These are phyloP conservation scores for Pionites leucogaster DNA, from an alignment of 2,113 vertebrate genomes.

Conservation along the genomic window DNA sequence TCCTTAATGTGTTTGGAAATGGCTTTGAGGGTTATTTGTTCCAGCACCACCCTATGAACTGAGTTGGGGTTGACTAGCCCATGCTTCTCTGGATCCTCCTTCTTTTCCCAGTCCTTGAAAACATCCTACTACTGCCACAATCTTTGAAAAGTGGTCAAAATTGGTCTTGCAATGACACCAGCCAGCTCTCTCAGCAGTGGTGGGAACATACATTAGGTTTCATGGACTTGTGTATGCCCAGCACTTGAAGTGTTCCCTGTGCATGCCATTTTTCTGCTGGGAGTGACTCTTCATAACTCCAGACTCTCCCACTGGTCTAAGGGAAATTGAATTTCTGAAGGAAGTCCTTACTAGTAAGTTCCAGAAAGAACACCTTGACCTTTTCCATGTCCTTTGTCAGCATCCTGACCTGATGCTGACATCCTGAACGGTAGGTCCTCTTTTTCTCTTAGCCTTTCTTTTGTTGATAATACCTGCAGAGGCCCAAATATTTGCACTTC, in stretches of 20 bases:
- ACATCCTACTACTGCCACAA: rapidly evolving
- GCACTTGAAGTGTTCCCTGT: background rate
- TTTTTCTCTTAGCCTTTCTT: background rate
- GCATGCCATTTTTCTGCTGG: background rate
- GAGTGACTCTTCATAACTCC: background rate
- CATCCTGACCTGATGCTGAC: background rate
- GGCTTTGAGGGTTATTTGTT: background rate
- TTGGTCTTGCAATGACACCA: background rate
- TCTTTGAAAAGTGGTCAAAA: background rate
- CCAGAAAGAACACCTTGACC: background rate
- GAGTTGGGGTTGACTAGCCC: background rate
- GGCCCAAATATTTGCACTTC: background rate
- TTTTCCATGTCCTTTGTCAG: background rate
- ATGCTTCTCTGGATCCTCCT: background rate
- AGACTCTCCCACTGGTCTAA: background rate
- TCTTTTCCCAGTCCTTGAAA: background rate
- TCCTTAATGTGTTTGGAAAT: background rate
- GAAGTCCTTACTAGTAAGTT: background rate
- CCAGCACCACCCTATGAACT: background rate
- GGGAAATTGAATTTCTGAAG: background rate
- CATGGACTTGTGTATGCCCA: background rate
- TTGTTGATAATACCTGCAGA: background rate
- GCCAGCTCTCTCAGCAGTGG: background rate
- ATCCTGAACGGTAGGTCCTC: background rate
- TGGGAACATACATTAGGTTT: background rate